Base-by-base conservation (phyloP, 2,888 invertebrate genomes). In the Odontothrips loti region DNA sequence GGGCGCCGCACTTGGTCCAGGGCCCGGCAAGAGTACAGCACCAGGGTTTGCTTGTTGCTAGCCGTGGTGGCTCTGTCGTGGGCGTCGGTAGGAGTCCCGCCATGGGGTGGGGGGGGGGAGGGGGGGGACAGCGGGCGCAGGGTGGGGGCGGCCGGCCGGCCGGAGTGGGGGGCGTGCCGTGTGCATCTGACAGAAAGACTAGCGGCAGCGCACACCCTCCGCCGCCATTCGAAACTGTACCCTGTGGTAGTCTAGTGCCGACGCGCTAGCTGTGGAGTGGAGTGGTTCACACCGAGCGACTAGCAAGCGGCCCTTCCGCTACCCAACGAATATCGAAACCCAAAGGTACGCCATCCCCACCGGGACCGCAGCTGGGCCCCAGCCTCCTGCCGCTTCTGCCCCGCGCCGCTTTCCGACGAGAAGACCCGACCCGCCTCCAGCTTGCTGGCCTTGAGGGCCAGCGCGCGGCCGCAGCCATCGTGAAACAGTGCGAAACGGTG, bases 371-470 rank as follows among this genome's bases (percentile, higher is more conserved):
- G n/a, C n/a, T n/a, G n/a, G n/a, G 34, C 34, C 81, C 78, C 58
- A 51, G 29, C 80, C 17, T 75, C 80, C 83, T 83, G 83, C 84
- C 85, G 83, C 83, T 84, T 83, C 83, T 83, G 79, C 83, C 84
- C 20, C 20, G 51, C 15, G 34, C 34, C 6, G 34, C 34, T 43
- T 43, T 2, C 34, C 34, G 34, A 43, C 34, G 34, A 4, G 3
- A 43, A 43, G 34, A 43, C 34, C 2, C 34, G 6, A 17, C 51
- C 51, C 51, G 51, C 51, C 34, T 43, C 34, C 34, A 43, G 34
- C 34, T 43, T 43, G 34, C 51, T 43, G 34, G 34, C 2, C 34
- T 43, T 43, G 1, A 15, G 51, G 48, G 51, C 51, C 51, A 4
- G 8, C 51, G 15, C 51, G 51, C 51, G 15, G 51, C 51, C 51